Base-by-base conservation (phyloP, 2,797 vertebrate genomes). In the Microctenopoma steveboyesi region DNA sequence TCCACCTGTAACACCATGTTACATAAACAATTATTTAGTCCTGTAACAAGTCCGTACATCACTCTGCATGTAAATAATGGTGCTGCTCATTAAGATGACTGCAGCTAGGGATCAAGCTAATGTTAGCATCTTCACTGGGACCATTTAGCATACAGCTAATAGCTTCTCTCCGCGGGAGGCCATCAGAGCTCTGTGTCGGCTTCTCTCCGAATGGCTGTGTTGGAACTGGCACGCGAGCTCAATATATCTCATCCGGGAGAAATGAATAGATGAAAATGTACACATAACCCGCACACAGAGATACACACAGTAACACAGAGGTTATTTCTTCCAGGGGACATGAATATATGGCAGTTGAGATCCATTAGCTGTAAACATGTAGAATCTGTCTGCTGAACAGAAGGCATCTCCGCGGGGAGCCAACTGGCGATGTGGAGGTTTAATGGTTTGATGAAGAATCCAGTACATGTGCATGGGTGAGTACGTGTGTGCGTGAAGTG, bases 321-420 rank as follows among this genome's bases (percentile, higher is more conserved):
- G 81, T 72, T 73, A 80, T 86, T 71, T 74, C 82, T 83, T 88
- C 68, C 79, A 74, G 66, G 72, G 79, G 86, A 86, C 37, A n/a
- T 74, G 80, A 81, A 89, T 90, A 84, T 86, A 78, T 86, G 84
- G 79, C 81, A 85, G 81, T 78, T 76, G 83, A 92, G 86, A 90
- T 88, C 83, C 82, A 92, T 91, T 91, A 90, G 81, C 77, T 80
- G 87, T 86, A 89, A 91, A 92, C 86, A 81, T 88, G 89, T 82
- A 91, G 72, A 84, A 88, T 86, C 78, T 84, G 82, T 84, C 81
- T 84, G 86, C 50, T 53, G 79, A 92, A 84, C 91, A 94, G 90
- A 92, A 86, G 92, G 89, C 51, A 5, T 70, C 86, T 72, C 90
- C 48, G 84, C 35, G 52, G 89, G 90, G 69, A 69, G 76, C 68